Evolutionary conservation across 2,888 invertebrate species (phyloP).

Genomic region (Blera fallax): DNA sequence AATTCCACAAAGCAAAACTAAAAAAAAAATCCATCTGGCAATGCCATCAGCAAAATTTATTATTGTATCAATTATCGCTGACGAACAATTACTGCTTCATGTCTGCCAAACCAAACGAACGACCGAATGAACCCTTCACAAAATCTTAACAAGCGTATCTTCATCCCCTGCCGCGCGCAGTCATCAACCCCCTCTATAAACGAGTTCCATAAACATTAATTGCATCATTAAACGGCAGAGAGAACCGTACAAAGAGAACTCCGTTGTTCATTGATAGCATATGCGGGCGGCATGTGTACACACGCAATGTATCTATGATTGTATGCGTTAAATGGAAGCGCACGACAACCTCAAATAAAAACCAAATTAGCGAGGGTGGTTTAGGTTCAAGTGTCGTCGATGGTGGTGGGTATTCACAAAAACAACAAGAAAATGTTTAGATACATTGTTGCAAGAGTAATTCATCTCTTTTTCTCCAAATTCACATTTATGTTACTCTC

Average conservation of each 20-base stretch:
- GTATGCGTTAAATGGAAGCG: slow-evolving; percentile 42
- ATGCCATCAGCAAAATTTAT: slow-evolving; percentile 16
- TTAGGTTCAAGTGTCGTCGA: slow-evolving; percentile 14
- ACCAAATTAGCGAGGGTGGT: slow-evolving; percentile 34
- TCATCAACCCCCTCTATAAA: slow-evolving; percentile 48
- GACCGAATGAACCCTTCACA: slow-evolving; percentile 51
- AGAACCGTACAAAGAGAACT: slow-evolving; percentile 22
- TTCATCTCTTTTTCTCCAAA: background rate
- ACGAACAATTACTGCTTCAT: slow-evolving; percentile 53
- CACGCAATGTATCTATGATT: background rate
- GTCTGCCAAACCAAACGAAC: slow-evolving; percentile 45
- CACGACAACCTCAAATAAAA: slow-evolving; percentile 42
- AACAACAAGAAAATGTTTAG: slow-evolving; percentile 39
- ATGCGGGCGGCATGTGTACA: slow-evolving; percentile 25
- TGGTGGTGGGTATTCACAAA: background rate
- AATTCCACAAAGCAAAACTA: background rate
- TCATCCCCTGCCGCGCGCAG: slow-evolving; percentile 15
- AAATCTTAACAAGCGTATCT: slow-evolving; percentile 53
- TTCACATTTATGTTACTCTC: background rate
- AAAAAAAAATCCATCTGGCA: slow-evolving; percentile 18
- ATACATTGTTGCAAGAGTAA: slow-evolving; percentile 61
- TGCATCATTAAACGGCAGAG: slow-evolving; percentile 66
- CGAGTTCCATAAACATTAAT: slow-evolving; percentile 64
- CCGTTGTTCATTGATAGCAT: background rate
- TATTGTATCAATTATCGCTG: slow-evolving; percentile 62